A percentile compares a stretch with the other conserved stretches of the same genome.
Conservation (phyloP, 1,140 invertebrate genomes). For the Bathynomus jamesi region DNA sequence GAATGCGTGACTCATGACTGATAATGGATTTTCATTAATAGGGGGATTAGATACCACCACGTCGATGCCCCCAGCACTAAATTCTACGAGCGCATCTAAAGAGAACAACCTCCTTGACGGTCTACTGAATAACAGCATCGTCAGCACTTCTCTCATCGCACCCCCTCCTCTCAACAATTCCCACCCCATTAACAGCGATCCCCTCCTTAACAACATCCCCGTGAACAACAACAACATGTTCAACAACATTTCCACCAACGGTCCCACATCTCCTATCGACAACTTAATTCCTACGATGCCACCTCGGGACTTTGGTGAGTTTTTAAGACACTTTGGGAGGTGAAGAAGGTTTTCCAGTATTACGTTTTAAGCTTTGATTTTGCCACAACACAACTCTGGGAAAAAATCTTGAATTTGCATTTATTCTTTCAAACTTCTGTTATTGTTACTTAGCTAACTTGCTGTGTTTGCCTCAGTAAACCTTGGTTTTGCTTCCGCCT, state of each 20-base stretch:
- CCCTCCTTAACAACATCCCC: not conserved
- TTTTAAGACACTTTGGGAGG: too few species aligned
- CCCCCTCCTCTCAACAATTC: not conserved
- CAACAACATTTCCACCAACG: conserved; percentile 7
- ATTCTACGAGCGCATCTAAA: not conserved
- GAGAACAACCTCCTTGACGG: not conserved
- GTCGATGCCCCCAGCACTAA: not conserved
- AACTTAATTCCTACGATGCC: not conserved
- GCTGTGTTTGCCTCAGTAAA: too few species aligned
- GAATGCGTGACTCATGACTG: too few species aligned
- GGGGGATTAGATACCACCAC: not conserved
- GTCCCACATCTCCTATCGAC: not conserved
- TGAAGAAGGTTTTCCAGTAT: too few species aligned
- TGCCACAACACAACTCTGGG: too few species aligned
- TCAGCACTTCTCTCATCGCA: not conserved
- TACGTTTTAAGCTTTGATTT: too few species aligned
- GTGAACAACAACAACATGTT: conserved; percentile 1
- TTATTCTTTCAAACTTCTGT: too few species aligned
- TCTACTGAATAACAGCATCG: not conserved
- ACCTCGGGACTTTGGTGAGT: too few species aligned
- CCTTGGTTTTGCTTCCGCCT: too few species aligned
- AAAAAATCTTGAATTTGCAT: too few species aligned
- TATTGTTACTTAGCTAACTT: too few species aligned
- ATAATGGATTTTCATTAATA: not conserved
- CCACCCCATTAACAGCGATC: not conserved